Base-by-base conservation (phyloP, 2,888 invertebrate genomes). In the Baccha elongata region DNA sequence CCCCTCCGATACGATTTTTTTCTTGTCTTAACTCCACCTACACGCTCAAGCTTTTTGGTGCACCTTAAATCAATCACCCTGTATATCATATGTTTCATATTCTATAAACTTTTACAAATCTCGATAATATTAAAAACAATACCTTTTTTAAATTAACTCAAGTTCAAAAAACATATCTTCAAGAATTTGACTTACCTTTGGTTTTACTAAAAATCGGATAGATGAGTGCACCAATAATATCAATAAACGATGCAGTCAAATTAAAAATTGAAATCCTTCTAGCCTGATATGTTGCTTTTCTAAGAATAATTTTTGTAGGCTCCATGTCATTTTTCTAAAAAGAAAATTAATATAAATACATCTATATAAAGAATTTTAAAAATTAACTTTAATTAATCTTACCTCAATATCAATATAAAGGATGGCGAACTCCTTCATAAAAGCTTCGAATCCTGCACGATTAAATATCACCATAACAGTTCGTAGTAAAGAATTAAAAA, bases 241-340 rank as follows among this genome's bases (percentile, higher is more conserved):
- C 88, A 5, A 86, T 65, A 65, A 87, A 87, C 5, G 87, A 86
- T 23, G 88, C 87, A 15, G 80, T 74, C 71, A 88, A 85, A 86
- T 88, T 89, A 69, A 88, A 87, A 52, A 88, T 86, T 44, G 89
- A 86, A 84, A 89, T 81, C 32, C 76, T 86, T n/a, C 88, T 86
- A 0, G 87, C 87, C 46, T 85, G 79, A 0, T n/a, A 15, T 1
- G 87, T 87, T 1, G 86, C 86, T 19, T 64, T 23, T 11, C 55
- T 71, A 53, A 90, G 52, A n/a, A 87, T 58, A 19, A 37, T 29
- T 6, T 81, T 86, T 1, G 84, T 84, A 29, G 58, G 73, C 13
- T 60, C 73, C 78, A 87, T 87, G 19, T 79, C 53, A 5, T 84
- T 85, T 13, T 84, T 40, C 86, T 88, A 29, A 13, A 17, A 1